Evolutionary conservation across 2,113 vertebrate species (phyloP), one percentile per base, ranked within the genome.

Genomic region (Climacteris rufus): DNA sequence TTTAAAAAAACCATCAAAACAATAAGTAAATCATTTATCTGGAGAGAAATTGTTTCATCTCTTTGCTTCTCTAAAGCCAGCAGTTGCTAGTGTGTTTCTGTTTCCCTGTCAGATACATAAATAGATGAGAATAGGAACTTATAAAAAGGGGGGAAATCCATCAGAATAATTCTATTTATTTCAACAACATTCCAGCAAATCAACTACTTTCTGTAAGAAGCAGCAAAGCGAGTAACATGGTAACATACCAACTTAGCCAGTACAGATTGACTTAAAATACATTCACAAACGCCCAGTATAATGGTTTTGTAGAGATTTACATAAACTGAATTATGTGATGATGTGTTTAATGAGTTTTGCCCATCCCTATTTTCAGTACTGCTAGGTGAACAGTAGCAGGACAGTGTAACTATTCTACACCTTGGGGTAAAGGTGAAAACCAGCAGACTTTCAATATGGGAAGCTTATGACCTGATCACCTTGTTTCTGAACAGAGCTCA

Each of bases 391-490:
- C 23, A 27, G 21, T 6, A 74, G 13, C 30, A 84, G 50, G 14
- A 47, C 54, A 65, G 33, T 0, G 0, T 23, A 50, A 25, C 35
- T 28, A 28, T 17, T 79, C 70, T 47, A 20, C 5, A 40, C 7
- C 28, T n/a, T 37, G 17, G 11, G 35, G 53, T n/a, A 79, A 75
- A 82, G 2, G 40, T 53, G 7, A 35, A 65, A 69, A 61, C 1
- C 22, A 70, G 52, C 27, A 49, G 37, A 49, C 8, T 87, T 83
- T 35, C 44, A 47, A 6, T 19, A 31, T 65, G 20, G 22, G 8
- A 69, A 82, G 15, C 15, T 61, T 45, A 52, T 19, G 13, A 52
- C 42, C 75, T 42, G 15, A 59, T 44, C 22, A 50, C 4, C 13
- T 49, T 54, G 28, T 40, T 78, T 79, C 60, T 75, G 27, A 90